Conservation (phyloP, 2,888 invertebrate genomes). For the Drosophila demipolita region DNA sequence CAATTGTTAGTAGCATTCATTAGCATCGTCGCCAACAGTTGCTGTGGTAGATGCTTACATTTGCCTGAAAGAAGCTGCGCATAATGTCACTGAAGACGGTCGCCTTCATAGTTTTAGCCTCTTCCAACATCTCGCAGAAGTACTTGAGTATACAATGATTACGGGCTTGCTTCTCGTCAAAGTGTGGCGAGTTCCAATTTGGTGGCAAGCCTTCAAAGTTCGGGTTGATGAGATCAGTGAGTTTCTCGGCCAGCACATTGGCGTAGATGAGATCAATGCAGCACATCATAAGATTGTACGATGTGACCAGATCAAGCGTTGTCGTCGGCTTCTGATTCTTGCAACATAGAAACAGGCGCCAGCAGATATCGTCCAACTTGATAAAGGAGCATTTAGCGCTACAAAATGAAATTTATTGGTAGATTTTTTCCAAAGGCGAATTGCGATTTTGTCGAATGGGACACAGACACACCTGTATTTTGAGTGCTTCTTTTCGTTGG, state of each 20-base stretch:
- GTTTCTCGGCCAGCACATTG: constrained; percentile 92
- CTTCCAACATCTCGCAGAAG: constrained; percentile 93
- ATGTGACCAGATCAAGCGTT: constrained; percentile 96
- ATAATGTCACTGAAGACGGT: constrained; percentile 94
- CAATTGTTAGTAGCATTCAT: constrained; percentile 55
- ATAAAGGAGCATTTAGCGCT: constrained; percentile 88
- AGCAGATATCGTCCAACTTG: constrained; percentile 96
- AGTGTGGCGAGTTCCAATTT: constrained; percentile 88
- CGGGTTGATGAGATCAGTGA: constrained; percentile 94
- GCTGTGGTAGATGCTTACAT: constrained; percentile 60
- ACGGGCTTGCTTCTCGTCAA: constrained; percentile 84
- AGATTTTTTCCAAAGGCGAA: background rate
- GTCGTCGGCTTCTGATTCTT: constrained; percentile 94
- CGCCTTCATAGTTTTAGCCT: constrained; percentile 95
- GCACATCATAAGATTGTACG: constrained; percentile 95
- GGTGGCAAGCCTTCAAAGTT: constrained; percentile 91
- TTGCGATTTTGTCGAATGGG: background rate
- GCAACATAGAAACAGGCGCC: constrained; percentile 96
- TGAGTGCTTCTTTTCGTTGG: constrained; percentile 83
- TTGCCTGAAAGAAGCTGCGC: constrained; percentile 85
- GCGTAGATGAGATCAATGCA: constrained; percentile 96
- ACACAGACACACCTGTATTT: constrained; percentile 74
- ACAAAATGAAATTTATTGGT: background rate
- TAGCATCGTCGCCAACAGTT: background rate
- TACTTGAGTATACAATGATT: constrained; percentile 93